These are phyloP conservation scores for Cephalopachus bancanus DNA, from an alignment of 2,797 vertebrate species.

Conservation along the genomic window DNA sequence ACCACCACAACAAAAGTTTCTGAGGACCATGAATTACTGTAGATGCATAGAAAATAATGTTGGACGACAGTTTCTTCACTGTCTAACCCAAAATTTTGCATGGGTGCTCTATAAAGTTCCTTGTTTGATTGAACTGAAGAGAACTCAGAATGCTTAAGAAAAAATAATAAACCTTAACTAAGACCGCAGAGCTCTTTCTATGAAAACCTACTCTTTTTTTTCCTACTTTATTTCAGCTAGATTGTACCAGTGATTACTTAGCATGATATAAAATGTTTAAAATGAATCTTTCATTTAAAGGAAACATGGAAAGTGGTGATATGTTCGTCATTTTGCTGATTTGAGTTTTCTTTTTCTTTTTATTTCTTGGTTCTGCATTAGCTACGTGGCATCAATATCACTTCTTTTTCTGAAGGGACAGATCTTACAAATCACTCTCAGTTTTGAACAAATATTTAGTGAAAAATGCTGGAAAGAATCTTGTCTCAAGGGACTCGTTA, in stretches of 20 bases:
- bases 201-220: background rate
- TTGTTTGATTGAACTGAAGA: conserved; percentile 7
- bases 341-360: background rate
- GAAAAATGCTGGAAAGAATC: conserved; percentile 32
- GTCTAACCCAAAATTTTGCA: background rate
- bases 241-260: conserved; percentile 27
- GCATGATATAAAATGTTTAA: conserved; percentile 41
- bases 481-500: conserved; percentile 64
- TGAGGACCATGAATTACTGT: fast-evolving
- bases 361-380: conserved; percentile 13
- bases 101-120: background rate
- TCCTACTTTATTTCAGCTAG: background rate
- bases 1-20: background rate
- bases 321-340: conserved; percentile 56
- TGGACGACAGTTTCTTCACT: background rate
- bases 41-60: too few relatives aligned
- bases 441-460: conserved; percentile 61
- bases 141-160: conserved; percentile 11
- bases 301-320: conserved; percentile 43
- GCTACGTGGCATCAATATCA: conserved; percentile 47
- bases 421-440: conserved; percentile 73
- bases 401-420: conserved; percentile 55
- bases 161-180: background rate
- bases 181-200: background rate
- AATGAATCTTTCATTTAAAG: conserved; percentile 69